Evolutionary conservation across 2,888 invertebrate species (phyloP), one percentile per base, ranked within the genome.

Genomic region (Teleiodes luculella): DNA sequence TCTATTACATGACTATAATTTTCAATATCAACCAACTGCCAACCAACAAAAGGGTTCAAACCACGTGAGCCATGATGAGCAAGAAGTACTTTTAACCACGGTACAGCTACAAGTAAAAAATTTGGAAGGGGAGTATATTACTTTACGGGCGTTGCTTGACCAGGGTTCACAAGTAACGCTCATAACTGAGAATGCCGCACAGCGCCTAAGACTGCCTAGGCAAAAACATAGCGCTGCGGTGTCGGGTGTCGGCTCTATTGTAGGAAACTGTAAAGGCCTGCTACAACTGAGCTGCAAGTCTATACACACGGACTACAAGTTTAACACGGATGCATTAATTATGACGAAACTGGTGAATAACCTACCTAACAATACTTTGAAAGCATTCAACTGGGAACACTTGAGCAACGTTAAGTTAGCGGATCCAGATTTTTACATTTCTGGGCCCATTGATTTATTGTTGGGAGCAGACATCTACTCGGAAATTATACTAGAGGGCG

Each of bases 281-380:
- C 2, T 47, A 7, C 24, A 31, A 28, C 5, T 54, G 7, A 8
- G 1, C 7, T 49, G 35, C 20, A 33, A 14, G 16, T 58, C 58
- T 4, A 54, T 58, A 1, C 39, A 56, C 11, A 45, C 28, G 4
- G 31, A 56, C 10, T 58, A 49, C 28, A 52, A 52, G 0, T 48
- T 58, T 28, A 45, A 43, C 1, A 39, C 28, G 5, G 47, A 41
- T 7, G 55, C 33, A 11, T 20, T 57, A 18, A 50, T 56, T 6
- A 60, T 58, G 56, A 33, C 52, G 2, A 53, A 33, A 16, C 33
- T 59, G 41, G 53, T 57, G 10, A 59, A 55, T 6, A 51, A 43
- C n/a, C 47, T 59, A 35, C 56, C 59, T 24, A 57, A 49, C 18
- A 46, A 46, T 20, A 51, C 54, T 5, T 49, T 57, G 8, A 14